These are phyloP conservation scores for Diplosoma virens DNA, from an alignment of 23 tunicate genomes.

Conservation along the genomic window DNA sequence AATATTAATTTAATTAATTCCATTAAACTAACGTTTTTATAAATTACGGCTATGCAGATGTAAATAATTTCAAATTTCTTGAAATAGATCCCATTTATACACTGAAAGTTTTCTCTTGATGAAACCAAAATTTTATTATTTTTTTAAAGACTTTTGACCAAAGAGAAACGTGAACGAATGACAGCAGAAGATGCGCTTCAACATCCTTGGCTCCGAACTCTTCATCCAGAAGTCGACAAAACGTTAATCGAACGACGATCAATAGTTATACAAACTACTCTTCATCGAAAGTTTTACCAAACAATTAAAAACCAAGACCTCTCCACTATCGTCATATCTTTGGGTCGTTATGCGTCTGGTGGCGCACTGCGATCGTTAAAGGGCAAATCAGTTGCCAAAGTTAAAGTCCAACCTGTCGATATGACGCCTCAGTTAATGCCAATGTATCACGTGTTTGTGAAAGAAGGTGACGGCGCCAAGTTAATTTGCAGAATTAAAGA, in stretches of 20 bases:
- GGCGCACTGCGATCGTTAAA: constrained; percentile 82
- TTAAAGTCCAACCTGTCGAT: constrained; percentile 65
- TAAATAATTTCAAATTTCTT: no score
- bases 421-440: constrained; percentile 82
- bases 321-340: constrained; percentile 63
- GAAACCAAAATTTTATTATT: no score
- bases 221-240: constrained; percentile 72
- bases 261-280: constrained; percentile 65
- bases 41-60: no score
- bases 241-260: constrained; percentile 75
- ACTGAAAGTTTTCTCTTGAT: no score
- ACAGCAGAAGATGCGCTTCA: constrained; percentile 82
- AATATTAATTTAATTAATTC: no score
- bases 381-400: constrained; percentile 89
- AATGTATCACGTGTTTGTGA: constrained; percentile 88
- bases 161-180: constrained; percentile 82
- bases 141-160: constrained; percentile 50
- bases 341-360: constrained; percentile 85
- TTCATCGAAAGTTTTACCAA: constrained; percentile 82
- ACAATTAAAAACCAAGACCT: constrained; percentile 53
- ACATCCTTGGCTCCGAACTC: constrained; percentile 92
- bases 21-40: no score
- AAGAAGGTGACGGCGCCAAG: constrained; percentile 86
- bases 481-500: constrained; percentile 64
- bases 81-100: no score